Evolutionary conservation across 2,113 vertebrate genomes (phyloP), one percentile per base, ranked within the genome.

Genomic region (Lonchura striata): DNA sequence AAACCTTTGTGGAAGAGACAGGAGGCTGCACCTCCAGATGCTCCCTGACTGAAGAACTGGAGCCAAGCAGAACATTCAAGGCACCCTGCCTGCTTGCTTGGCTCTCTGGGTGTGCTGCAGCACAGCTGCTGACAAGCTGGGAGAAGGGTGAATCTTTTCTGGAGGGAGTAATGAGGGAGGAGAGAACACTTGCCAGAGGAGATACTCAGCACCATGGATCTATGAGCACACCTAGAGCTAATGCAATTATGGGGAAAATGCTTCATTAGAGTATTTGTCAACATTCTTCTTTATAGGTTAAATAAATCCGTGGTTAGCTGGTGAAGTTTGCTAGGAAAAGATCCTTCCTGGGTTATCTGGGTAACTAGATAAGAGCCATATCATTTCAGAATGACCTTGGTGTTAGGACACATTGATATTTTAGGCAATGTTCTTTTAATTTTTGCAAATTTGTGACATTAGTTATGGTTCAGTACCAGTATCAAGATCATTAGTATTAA

Each of bases 381-480:
- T 96, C 49, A 94, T 97, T 97, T 98, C 91, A 96, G 90, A 97
- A 97, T 98, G 98, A 98, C 98, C 98, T 98, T 98, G 97, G 90
- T 97, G 88, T 98, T 98, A 98, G 98, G 98, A 97, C 97, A 96
- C 98, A 66, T 94, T 96, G 97, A 97, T 98, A 98, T 97, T 97
- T 97, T 97, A 97, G 97, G 97, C 96, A 97, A 97, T 96, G 95
- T 96, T 98, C 98, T 98, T 98, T 94, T 97, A 98, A 98, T 98
- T 98, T 98, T 98, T 98, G 97, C 98, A 98, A 98, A 97, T 98
- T 98, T 98, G 96, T 97, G 92, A 97, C 98, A 98, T 98, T 98
- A 98, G 98, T 97, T 98, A 98, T 97, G 98, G 98, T 98, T 98
- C 98, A 98, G 91, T 97, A 97, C 94, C 97, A 97, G 97, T 98